Evolutionary conservation across 2,113 vertebrate genomes (phyloP), one percentile per base, ranked within the genome.

Genomic region (Lethenteron camtschaticum): DNA sequence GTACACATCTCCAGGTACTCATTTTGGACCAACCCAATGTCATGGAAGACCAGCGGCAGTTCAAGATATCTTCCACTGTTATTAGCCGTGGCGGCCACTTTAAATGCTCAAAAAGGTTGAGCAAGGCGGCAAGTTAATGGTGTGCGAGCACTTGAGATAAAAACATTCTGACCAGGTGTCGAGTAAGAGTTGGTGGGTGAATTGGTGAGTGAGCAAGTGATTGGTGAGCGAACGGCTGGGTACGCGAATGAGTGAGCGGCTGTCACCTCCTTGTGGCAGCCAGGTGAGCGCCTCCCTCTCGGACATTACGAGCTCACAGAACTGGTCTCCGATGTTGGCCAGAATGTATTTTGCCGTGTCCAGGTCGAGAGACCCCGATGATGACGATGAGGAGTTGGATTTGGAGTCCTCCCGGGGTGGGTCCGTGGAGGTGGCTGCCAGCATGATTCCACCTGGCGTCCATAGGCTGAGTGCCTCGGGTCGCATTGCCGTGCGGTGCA

Each of bases 281-380:
- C 96, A 92, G 90, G 94, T 96, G 90, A 96, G 95, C 69, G 94
- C 94, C 73, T 96, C 94, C 75, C 96, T 99, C 77, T 99, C 94
- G 14, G 94, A 96, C 94, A 99, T 96, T 75, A 99, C 94, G 8
- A 99, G 81, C 78, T 95, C 90, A 75, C 94, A 99, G 78, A 99
- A 99, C 79, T 99, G 90, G 81, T 96, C 92, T 58, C 92, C 92
- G 73, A 97, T 92, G 12, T 99, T 99, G 75, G 94, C 94, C 76
- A 99, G 80, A 77, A 99, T 96, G 70, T 99, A 99, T 79, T 99
- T 99, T 70, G 90, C 96, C 68, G 92, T 99, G 77, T 96, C 94
- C 68, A 97, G 82, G 76, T 99, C 94, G 0, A 97, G 88, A 56
- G 89, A 88, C 73, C 90, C 90, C 75, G 87, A 86, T 70, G 84